phyloP scores from a whole-genome alignment of 2,797 vertebrate species.

The Gobio occitaniae region DNA sequence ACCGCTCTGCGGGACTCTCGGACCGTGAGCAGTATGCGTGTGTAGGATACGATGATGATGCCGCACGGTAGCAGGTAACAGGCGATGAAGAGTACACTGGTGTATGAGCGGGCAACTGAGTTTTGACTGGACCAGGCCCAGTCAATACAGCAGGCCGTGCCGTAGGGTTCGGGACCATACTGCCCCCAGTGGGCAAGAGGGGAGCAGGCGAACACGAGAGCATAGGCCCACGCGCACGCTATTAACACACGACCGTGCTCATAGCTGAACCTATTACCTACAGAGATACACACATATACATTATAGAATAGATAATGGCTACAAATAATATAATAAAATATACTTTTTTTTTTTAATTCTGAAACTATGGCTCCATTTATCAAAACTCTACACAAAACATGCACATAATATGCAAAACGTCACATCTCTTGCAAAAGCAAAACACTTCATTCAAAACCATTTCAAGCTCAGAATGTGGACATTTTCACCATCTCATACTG shows the following conservation, averaged over 20 bases:
- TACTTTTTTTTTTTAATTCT: no score
- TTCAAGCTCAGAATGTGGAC: no score
- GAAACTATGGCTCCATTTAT: no score
- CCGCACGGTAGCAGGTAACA: conserved; percentile 83
- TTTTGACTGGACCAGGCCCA: conserved; percentile 77
- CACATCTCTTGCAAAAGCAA: no score
- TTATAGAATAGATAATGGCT: background rate
- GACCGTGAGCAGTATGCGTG: conserved; percentile 70
- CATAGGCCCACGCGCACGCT: conserved; percentile 77
- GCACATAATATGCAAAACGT: no score
- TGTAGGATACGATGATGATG: conserved; percentile 80
- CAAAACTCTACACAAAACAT: no score
- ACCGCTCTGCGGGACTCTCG: conserved; percentile 71
- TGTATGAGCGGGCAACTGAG: conserved; percentile 74
- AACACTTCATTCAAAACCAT: no score
- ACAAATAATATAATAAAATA: conserved; percentile 39
- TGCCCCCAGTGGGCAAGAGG: conserved; percentile 82
- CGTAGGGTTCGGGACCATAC: conserved; percentile 83
- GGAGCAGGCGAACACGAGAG: conserved; percentile 79
- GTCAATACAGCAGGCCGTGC: conserved; percentile 86
- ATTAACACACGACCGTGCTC: conserved; percentile 74
- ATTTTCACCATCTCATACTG: no score
- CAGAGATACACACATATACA: conserved; percentile 9
- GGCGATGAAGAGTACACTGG: conserved; percentile 76
- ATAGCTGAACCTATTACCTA: conserved; percentile 80